Conservation (phyloP, 2,113 vertebrate species). For the Pelecanoides urinatrix region DNA sequence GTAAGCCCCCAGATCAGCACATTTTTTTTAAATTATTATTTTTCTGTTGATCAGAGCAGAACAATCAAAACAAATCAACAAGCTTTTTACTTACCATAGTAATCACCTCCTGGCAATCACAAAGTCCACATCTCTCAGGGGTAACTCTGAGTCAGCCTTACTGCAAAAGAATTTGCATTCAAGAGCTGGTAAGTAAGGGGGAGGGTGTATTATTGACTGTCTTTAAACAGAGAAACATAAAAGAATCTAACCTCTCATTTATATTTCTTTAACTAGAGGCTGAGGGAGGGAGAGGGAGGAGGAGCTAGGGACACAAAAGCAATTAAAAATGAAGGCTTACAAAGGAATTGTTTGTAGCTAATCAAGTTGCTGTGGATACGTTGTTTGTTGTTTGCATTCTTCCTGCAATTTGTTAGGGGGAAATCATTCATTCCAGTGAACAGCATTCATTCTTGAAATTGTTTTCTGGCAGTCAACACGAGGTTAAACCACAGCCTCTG, state of each 20-base stretch:
- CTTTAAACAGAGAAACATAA: neutral
- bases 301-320: neutral
- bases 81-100: neutral
- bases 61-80: neutral
- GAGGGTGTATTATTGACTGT: neutral
- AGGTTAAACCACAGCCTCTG: neutral
- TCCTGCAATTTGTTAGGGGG: neutral
- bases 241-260: neutral
- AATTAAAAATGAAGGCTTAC: constrained; percentile 15
- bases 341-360: neutral
- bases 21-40: neutral
- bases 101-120: neutral
- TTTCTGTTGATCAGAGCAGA: neutral
- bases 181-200: neutral
- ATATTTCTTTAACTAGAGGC: neutral
- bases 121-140: neutral
- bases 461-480: neutral
- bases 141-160: neutral
- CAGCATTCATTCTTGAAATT: neutral
- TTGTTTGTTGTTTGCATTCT: neutral
- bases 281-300: neutral
- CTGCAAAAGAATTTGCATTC: neutral
- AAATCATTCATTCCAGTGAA: neutral
- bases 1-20: neutral
- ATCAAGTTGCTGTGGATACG: neutral